phyloP scores from a whole-genome alignment of 2,888 invertebrate genomes.

The Ditylenchus weischeri region DNA sequence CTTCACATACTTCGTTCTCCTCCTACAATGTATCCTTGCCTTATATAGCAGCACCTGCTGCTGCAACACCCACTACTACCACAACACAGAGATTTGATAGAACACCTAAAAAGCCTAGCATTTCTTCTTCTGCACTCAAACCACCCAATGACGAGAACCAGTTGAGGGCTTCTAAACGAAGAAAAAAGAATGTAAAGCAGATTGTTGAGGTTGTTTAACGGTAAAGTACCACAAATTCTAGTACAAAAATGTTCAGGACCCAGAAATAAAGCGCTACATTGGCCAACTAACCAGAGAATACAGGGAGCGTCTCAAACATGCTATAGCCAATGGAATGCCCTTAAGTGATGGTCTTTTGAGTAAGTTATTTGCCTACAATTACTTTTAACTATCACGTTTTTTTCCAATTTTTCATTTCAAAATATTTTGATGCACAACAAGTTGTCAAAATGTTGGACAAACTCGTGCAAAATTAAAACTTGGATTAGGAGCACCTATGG shows the following conservation, averaged over 20 bases:
- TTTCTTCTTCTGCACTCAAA: slow-evolving; percentile 1
- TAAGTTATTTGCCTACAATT: neutral
- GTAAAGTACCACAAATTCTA: neutral
- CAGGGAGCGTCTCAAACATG: slow-evolving; percentile 9
- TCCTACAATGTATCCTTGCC: neutral
- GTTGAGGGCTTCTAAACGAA: neutral
- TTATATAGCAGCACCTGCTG: too few relatives aligned
- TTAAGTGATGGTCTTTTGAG: slow-evolving; percentile 5
- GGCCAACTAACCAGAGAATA: slow-evolving; percentile 14
- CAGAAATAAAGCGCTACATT: slow-evolving; percentile 14
- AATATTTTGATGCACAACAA: too few relatives aligned
- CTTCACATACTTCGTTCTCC: slow-evolving; percentile 8
- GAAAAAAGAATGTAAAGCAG: slow-evolving; percentile 5
- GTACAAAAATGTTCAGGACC: slow-evolving; percentile 8
- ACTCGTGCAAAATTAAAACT: too few relatives aligned
- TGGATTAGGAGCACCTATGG: too few relatives aligned
- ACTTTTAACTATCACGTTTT: too few relatives aligned
- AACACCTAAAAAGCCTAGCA: neutral
- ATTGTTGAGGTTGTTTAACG: neutral
- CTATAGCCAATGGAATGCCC: slow-evolving; percentile 6
- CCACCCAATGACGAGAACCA: neutral
- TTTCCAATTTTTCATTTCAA: too few relatives aligned
- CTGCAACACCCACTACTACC: neutral
- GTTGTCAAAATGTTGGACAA: too few relatives aligned
- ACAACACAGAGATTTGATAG: neutral